Evolutionary conservation across 2,888 invertebrate species (phyloP), one percentile per base, ranked within the genome.

Genomic region (Sarcophaga rosellei): DNA sequence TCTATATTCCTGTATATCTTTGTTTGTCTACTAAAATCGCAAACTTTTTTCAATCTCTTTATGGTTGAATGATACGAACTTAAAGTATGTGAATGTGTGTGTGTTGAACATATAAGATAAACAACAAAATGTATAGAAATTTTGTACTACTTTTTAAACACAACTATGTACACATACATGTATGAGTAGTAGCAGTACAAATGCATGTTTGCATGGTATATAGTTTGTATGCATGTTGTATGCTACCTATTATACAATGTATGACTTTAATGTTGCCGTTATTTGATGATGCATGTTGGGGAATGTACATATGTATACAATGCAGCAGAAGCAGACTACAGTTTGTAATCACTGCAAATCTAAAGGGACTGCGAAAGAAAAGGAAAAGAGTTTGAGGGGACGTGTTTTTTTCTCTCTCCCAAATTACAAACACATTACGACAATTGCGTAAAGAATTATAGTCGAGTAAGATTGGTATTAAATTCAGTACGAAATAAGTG

Each of bases 371-470:
- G 1, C 10, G 10, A 35, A 35, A 8, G 8, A 8, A 35, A 35
- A 35, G 35, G 35, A 35, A 35, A 35, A 35, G 35, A 35, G 35
- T 35, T 10, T 10, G 35, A 35, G 10, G 2, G 2, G 8, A 35
- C 35, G 35, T 35, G 35, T 35, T 25, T 61, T 59, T 61, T 68
- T 35, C 63, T n/a, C n/a, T n/a, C 23, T 53, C 68, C 35, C 74
- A 35, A 78, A 78, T 78, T 75, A 81, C 81, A 65, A 69, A 85
- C 74, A 77, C 35, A 77, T 70, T 72, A 35, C 12, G 61, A 72
- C 61, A 70, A 83, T 73, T 66, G 68, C 57, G 73, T 45, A 69
- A 57, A 63, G 73, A 78, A 74, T 78, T 73, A 68, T 68, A 61
- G 59, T 44, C 59, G 17, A 35, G 35, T 10, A 8, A 76, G 74